Percentiles rank a stretch among this genome's conserved stretches.
These are phyloP conservation scores for Leucoraja erinaceus DNA, from an alignment of 2,113 vertebrate genomes.

Conservation along the genomic window DNA sequence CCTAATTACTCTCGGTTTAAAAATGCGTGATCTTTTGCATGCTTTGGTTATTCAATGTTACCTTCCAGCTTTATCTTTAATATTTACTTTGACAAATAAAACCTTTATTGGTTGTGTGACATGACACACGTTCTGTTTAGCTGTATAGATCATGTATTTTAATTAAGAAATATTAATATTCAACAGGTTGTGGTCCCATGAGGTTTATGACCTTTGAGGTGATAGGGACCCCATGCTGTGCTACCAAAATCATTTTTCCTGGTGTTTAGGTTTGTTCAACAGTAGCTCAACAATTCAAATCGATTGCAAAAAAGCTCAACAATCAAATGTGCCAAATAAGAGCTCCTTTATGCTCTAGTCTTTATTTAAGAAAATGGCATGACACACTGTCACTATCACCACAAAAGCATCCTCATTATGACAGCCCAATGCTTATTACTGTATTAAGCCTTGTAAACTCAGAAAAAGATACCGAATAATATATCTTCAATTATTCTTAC, in stretches of 20 bases:
- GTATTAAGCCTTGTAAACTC: not conserved
- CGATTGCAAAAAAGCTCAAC: not conserved
- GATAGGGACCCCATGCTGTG: not conserved
- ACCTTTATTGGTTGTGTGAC: not conserved
- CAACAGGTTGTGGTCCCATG: not conserved
- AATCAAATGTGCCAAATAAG: not conserved
- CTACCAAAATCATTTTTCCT: not conserved
- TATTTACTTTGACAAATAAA: not conserved
- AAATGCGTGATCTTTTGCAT: not conserved
- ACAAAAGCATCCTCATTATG: not conserved
- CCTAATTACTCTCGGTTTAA: not conserved
- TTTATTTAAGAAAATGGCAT: not conserved
- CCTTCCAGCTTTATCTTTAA: not conserved
- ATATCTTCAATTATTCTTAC: not conserved
- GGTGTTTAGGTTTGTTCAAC: not conserved
- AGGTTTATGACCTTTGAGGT: not conserved
- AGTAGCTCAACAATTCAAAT: not conserved
- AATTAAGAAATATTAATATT: not conserved
- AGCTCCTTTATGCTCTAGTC: not conserved
- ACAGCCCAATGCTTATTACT: not conserved
- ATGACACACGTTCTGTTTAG: not conserved
- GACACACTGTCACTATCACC: no score
- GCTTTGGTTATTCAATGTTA: not conserved
- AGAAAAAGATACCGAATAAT: conserved; percentile 14
- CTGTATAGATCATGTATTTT: not conserved